Evolutionary conservation across 2,113 vertebrate genomes (phyloP).

Genomic region (Progne subis): DNA sequence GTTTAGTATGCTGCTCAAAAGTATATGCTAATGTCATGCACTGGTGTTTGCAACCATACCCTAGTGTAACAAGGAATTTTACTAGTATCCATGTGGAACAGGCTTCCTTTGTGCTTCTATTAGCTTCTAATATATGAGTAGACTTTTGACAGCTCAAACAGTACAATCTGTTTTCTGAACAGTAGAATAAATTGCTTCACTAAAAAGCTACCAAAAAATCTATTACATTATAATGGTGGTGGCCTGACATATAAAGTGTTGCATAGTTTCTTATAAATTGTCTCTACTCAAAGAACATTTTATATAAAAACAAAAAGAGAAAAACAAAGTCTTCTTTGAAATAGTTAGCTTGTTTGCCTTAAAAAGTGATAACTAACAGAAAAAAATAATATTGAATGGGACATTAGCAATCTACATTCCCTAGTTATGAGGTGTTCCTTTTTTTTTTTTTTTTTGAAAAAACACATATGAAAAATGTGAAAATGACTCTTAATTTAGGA

Average conservation of each 20-base stretch:
- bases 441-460: neutral
- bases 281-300: neutral
- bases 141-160: neutral
- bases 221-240: neutral
- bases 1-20: neutral
- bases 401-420: neutral
- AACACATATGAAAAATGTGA: neutral
- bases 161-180: neutral
- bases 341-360: neutral
- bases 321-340: neutral
- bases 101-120: neutral
- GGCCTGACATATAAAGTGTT: neutral
- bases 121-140: neutral
- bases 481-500: neutral
- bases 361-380: neutral
- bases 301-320: neutral
- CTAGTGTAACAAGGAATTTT: neutral
- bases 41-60: neutral
- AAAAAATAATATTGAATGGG: neutral
- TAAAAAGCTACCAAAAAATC: neutral
- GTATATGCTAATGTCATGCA: neutral
- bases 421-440: neutral
- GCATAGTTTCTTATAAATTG: neutral
- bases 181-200: neutral
- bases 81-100: neutral